Conservation (phyloP, 2,797 vertebrate species). For the Micromesistius poutassou region DNA sequence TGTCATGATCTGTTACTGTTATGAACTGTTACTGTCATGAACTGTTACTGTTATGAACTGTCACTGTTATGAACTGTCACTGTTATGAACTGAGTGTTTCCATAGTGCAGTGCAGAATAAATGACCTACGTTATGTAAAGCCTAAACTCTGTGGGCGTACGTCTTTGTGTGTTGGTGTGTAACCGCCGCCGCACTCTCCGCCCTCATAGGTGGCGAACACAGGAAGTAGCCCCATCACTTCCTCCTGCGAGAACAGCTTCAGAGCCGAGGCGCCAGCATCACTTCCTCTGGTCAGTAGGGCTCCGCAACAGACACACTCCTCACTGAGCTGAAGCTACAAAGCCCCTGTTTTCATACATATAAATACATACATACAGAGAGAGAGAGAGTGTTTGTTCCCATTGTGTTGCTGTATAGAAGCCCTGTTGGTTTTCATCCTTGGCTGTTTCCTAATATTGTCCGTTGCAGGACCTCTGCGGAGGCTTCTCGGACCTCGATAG, state of each 20-base stretch:
- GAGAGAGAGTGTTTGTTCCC: neutral
- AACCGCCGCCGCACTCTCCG: neutral
- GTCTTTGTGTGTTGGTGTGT: neutral
- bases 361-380: neutral
- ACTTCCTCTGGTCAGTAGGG: constrained; percentile 80
- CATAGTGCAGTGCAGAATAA: neutral
- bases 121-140: neutral
- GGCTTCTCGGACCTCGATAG: constrained; percentile 84
- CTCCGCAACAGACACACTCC: neutral
- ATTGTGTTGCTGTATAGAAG: constrained; percentile 21
- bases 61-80: no score
- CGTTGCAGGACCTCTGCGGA: constrained; percentile 77
- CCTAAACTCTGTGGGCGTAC: neutral
- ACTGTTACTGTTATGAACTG: no score
- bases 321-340: neutral
- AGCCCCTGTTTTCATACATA: neutral
- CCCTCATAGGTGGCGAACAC: constrained; percentile 73
- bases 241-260: constrained; percentile 82
- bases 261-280: constrained; percentile 71
- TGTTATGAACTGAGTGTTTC: no score
- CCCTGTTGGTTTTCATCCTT: neutral
- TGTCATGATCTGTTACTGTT: no score
- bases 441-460: neutral
- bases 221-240: constrained; percentile 76
- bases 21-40: no score